phyloP scores from a whole-genome alignment of 2,888 invertebrate species.

The Leucania comma region DNA sequence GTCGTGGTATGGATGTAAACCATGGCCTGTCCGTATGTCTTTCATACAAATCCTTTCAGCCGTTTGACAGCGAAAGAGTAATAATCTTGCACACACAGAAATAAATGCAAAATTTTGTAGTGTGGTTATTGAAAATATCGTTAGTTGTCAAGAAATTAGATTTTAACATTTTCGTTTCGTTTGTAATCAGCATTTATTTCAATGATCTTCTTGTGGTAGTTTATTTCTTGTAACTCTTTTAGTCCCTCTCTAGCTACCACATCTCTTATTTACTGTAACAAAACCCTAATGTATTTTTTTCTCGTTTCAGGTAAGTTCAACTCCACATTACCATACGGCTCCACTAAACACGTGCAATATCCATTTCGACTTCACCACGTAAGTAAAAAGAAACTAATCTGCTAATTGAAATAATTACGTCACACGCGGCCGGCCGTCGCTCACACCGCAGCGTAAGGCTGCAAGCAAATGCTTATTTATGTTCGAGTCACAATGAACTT shows the following conservation, averaged over 20 bases:
- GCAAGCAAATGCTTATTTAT: constrained; percentile 87
- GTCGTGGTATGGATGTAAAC: too few relatives aligned
- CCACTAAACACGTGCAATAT: constrained; percentile 18
- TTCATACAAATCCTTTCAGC: too few relatives aligned
- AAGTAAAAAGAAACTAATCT: constrained; percentile 41
- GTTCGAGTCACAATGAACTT: constrained; percentile 86
- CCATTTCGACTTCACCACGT: constrained; percentile 29
- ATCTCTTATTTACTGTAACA: neutral
- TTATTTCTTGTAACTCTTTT: too few relatives aligned
- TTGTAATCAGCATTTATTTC: too few relatives aligned
- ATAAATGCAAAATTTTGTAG: too few relatives aligned
- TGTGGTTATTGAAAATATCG: too few relatives aligned
- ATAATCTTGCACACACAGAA: too few relatives aligned
- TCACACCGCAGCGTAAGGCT: constrained; percentile 69
- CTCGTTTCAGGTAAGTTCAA: constrained; percentile 65
- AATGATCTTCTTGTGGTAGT: too few relatives aligned
- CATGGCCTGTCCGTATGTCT: too few relatives aligned
- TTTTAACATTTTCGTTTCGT: too few relatives aligned
- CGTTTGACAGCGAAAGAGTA: too few relatives aligned
- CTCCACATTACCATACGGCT: neutral
- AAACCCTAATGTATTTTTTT: neutral
- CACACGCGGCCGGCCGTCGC: constrained; percentile 63
- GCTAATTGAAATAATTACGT: constrained; percentile 40
- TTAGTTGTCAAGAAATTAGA: too few relatives aligned
- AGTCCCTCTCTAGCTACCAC: neutral